Evolutionary conservation across 1,140 invertebrate genomes (phyloP).

Genomic region (Anoplolepis gracilipes): DNA sequence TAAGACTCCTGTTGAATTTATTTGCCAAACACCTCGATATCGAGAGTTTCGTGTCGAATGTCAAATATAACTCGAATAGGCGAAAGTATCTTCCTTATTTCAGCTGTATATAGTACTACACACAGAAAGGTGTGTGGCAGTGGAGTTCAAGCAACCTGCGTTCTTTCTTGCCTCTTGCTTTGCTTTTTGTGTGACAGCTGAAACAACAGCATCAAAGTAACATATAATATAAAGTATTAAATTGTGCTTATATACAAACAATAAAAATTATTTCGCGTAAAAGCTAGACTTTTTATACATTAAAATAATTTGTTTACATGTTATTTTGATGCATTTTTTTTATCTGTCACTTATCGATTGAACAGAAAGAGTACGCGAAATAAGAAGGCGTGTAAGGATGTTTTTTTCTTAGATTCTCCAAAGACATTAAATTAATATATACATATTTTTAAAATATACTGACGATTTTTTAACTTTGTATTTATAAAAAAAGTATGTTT

Average conservation of each 20-base stretch:
- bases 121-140: not conserved
- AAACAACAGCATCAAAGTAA: not conserved
- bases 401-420: not conserved
- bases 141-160: not conserved
- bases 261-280: not conserved
- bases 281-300: not conserved
- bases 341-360: not conserved
- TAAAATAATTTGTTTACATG: conserved; percentile 6
- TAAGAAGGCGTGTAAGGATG: not conserved
- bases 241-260: not conserved
- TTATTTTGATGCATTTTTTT: not conserved
- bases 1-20: conserved; percentile 70
- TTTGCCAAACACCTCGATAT: conserved; percentile 66
- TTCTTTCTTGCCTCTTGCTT: not conserved
- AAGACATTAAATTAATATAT: no score
- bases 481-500: not conserved
- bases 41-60: conserved; percentile 59
- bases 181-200: not conserved
- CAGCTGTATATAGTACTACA: conserved; percentile 6
- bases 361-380: not conserved
- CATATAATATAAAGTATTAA: not conserved
- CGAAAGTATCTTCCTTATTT: conserved; percentile 53
- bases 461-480: not conserved
- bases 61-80: conserved; percentile 63
- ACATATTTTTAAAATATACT: not conserved